Conservation (phyloP, 1,140 invertebrate species). For the Bombus sibiricus region DNA sequence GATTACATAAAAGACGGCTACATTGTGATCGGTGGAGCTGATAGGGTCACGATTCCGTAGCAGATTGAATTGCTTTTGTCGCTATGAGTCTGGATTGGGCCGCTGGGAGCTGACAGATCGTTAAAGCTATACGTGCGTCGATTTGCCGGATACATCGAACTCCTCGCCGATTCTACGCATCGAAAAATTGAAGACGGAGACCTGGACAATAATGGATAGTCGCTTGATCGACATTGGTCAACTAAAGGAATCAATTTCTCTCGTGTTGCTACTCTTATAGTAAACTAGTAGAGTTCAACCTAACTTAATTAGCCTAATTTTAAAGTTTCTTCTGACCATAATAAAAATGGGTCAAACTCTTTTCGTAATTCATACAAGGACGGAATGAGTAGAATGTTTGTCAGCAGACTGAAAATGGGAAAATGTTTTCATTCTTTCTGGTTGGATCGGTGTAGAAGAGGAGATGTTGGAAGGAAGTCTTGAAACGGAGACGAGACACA, state of each 20-base stretch:
- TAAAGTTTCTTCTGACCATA: too few relatives aligned
- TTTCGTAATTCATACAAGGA: too few relatives aligned
- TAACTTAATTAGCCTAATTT: too few relatives aligned
- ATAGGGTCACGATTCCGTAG: neutral
- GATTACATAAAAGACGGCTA: neutral
- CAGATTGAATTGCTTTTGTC: conserved; percentile 20
- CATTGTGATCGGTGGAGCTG: neutral
- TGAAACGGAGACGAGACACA: neutral
- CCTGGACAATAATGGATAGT: neutral
- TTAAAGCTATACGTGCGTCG: neutral
- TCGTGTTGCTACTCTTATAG: neutral
- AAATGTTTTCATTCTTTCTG: neutral
- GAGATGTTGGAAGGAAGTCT: conserved; percentile 7
- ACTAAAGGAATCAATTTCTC: neutral
- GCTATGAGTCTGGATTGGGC: neutral
- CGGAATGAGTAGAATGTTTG: neutral
- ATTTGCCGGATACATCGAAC: neutral
- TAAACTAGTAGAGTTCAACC: neutral
- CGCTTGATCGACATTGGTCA: neutral
- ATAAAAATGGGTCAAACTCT: neutral
- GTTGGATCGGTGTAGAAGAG: neutral
- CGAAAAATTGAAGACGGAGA: neutral
- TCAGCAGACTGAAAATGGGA: neutral
- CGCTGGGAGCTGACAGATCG: neutral
- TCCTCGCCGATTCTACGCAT: too few relatives aligned